Evolutionary conservation across 64 coral and sea anemone genomes (phyloP), one percentile per base, ranked within the genome.

Genomic region (Montipora foliosa): DNA sequence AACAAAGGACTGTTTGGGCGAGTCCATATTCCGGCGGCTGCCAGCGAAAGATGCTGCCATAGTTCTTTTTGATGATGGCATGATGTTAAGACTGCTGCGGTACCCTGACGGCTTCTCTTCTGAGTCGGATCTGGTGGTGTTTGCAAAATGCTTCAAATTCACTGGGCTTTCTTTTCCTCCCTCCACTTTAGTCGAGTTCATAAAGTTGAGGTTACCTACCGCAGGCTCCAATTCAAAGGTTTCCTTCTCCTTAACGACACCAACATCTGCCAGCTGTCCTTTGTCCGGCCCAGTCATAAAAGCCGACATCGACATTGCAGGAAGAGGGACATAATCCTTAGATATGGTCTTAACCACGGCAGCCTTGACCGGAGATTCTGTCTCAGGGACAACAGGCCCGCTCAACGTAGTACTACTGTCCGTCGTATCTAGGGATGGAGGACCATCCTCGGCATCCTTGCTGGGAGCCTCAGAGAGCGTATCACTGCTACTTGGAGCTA

Each of bases 261-360:
- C 46, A 0, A 86, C 11, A 5, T 67, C 9, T 71, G 66, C 66
- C 6, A 78, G 2, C 13, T 46, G 46, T 66, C 66, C 46, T 48
- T 72, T 46, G 17, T 86, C 66, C 6, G 46, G 82, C 13, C 15
- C 45, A 78, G 46, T 14, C 64, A 51, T 2, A 13, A 49, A 37
- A 5, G 82, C 37, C 48, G 44, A 45, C 53, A 57, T 11, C 1
- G 82, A 84, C 48, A 14, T 47, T 48, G 66, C 3, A 20, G 82
- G 19, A 8, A 20, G 3, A 4, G 82, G 44, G 19, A 93, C 70
- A 11, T 93, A 93, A 67, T 93, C 92, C 29, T 87, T 51, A 15
- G 92, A 88, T 58, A 93, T 78, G 58, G 58, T 66, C 67, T 93
- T 93, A 2, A 93, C 92, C 19, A 88, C 0, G 44, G 92, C 92